phyloP scores from a whole-genome alignment of 2,797 vertebrate species.

The Varecia variegata region DNA sequence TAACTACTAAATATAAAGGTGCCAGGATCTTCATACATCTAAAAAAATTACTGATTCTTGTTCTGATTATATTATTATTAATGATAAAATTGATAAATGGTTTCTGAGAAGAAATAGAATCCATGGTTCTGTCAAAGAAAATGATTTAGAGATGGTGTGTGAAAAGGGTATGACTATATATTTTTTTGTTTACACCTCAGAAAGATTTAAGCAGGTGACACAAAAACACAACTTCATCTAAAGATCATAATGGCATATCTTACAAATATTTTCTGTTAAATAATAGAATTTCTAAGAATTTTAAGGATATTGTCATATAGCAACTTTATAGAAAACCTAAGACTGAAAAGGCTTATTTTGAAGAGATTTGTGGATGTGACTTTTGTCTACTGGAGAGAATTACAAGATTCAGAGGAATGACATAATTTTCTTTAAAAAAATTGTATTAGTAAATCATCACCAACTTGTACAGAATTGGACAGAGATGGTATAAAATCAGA shows the following conservation, averaged over 20 bases:
- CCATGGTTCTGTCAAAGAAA: neutral
- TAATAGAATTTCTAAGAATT: neutral
- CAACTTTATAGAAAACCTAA: neutral
- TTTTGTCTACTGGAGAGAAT: neutral
- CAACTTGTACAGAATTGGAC: neutral
- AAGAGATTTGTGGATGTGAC: neutral
- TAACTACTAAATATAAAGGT: neutral
- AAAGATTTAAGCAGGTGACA: neutral
- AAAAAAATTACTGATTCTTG: neutral
- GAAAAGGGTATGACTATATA: neutral
- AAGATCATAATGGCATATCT: neutral
- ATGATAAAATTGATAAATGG: neutral
- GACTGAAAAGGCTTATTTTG: neutral
- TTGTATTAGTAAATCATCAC: neutral
- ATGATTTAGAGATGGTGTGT: neutral
- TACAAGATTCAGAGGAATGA: neutral
- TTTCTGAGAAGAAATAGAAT: neutral
- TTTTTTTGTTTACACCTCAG: neutral
- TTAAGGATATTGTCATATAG: neutral
- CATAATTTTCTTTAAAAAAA: neutral
- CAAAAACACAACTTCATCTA: neutral
- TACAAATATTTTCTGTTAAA: neutral
- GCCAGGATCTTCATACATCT: neutral
- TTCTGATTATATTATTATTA: neutral
- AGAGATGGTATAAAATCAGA: neutral